These are phyloP conservation scores for Auanema sp. DNA, from an alignment of 2,888 invertebrate species.

Conservation along the genomic window DNA sequence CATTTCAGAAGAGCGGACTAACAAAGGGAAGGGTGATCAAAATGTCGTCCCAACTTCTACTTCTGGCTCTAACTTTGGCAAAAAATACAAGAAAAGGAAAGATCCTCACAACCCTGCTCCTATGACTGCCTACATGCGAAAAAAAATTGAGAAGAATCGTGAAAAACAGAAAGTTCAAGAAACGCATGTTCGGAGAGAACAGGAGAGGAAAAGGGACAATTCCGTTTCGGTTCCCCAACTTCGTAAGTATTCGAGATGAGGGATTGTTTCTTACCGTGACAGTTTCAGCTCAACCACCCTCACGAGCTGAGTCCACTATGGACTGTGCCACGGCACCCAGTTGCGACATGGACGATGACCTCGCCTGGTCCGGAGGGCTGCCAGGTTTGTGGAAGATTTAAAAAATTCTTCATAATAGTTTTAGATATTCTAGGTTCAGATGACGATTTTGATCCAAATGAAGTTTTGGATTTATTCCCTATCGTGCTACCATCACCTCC, in stretches of 20 bases:
- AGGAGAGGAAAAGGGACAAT: slow-evolving; percentile 13
- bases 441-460: slow-evolving; percentile 26
- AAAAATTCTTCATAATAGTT: neutral
- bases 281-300: too few relatives aligned
- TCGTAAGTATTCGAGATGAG: too few relatives aligned
- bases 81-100: neutral
- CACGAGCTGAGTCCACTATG: neutral
- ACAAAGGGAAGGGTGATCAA: neutral
- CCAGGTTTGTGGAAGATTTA: neutral
- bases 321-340: neutral
- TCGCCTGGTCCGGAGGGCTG: slow-evolving; percentile 5
- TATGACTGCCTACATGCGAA: slow-evolving; percentile 39
- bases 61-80: neutral
- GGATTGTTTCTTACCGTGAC: too few relatives aligned
- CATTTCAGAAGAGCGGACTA: slow-evolving; percentile 12
- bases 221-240: neutral
- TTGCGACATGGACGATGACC: neutral
- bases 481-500: slow-evolving; percentile 22
- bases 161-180: slow-evolving; percentile 18
- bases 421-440: slow-evolving; percentile 9
- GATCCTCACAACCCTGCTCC: slow-evolving; percentile 10
- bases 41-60: slow-evolving; percentile 8
- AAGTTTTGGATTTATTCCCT: slow-evolving; percentile 22
- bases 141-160: slow-evolving; percentile 31
- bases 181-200: slow-evolving; percentile 15